Evolutionary conservation across 2,113 vertebrate genomes (phyloP).

Genomic region (Solea solea): DNA sequence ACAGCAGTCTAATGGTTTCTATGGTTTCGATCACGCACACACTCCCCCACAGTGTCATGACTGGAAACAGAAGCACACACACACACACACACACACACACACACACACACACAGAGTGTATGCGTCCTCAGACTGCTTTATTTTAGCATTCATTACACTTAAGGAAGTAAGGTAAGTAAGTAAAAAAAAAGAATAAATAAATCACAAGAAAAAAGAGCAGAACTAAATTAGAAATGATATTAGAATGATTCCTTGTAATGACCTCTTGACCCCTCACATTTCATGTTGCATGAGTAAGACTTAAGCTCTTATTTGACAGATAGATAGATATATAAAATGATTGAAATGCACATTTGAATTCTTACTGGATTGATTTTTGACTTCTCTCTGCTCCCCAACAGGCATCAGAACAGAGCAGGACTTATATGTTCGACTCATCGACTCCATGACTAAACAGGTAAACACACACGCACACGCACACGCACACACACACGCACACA

Average conservation of each 20-base stretch:
- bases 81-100: background rate
- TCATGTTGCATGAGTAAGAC: too few species aligned
- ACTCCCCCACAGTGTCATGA: background rate
- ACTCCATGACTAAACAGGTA: constrained; percentile 81
- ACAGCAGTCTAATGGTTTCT: background rate
- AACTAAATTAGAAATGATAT: too few species aligned
- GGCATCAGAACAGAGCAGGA: constrained; percentile 81
- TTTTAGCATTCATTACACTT: background rate
- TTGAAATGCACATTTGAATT: background rate
- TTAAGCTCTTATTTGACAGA: too few species aligned
- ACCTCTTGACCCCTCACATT: background rate
- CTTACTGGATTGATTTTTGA: constrained; percentile 3
- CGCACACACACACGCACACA: constrained; percentile 6
- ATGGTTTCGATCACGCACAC: background rate
- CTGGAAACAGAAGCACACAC: background rate
- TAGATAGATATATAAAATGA: too few species aligned
- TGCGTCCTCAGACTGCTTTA: background rate
- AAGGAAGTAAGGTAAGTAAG: background rate
- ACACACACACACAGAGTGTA: background rate
- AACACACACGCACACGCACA: constrained; percentile 13
- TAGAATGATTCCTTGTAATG: background rate
- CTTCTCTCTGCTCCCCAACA: constrained; percentile 47
- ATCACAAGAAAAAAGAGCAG: background rate
- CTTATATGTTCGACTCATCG: constrained; percentile 78
- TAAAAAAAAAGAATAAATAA: too few species aligned